Conservation (phyloP, 1,140 invertebrate species). For the Ips nitidus region DNA sequence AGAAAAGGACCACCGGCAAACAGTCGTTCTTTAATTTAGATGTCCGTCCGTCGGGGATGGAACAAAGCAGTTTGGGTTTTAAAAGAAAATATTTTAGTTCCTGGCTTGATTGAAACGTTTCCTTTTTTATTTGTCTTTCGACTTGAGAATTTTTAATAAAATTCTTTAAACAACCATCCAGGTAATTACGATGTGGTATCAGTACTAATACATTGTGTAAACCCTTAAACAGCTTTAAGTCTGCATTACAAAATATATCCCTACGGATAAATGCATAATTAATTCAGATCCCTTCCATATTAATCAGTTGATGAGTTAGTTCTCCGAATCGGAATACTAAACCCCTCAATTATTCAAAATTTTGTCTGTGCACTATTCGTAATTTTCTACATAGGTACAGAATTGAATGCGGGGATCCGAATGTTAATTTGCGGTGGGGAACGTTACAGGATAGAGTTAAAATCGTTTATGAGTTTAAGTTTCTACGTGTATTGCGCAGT, state of each 20-base stretch:
- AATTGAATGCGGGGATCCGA: constrained; percentile 27
- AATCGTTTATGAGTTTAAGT: constrained; percentile 12
- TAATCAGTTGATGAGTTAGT: constrained; percentile 45
- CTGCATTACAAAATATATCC: no score
- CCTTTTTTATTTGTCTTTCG: no score
- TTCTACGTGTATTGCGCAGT: background rate
- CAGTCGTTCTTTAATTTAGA: constrained; percentile 35
- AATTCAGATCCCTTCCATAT: constrained; percentile 42
- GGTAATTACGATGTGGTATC: no score
- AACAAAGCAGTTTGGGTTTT: constrained; percentile 17
- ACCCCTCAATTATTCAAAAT: constrained; percentile 42
- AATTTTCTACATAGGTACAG: constrained; percentile 31
- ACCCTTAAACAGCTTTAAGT: no score
- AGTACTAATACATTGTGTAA: no score
- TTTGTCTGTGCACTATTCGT: constrained; percentile 32
- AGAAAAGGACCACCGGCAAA: constrained; percentile 36
- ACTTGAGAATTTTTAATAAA: no score
- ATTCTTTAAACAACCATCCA: no score
- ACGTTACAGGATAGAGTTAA: constrained; percentile 5
- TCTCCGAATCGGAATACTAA: constrained; percentile 37
- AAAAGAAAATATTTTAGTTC: constrained; percentile 11
- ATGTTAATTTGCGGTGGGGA: constrained; percentile 28
- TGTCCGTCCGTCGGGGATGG: constrained; percentile 24
- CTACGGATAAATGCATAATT: constrained; percentile 40
- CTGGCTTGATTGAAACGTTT: no score